Base-by-base conservation (phyloP, 2,797 vertebrate species). In the Cynopterus sphinx region DNA sequence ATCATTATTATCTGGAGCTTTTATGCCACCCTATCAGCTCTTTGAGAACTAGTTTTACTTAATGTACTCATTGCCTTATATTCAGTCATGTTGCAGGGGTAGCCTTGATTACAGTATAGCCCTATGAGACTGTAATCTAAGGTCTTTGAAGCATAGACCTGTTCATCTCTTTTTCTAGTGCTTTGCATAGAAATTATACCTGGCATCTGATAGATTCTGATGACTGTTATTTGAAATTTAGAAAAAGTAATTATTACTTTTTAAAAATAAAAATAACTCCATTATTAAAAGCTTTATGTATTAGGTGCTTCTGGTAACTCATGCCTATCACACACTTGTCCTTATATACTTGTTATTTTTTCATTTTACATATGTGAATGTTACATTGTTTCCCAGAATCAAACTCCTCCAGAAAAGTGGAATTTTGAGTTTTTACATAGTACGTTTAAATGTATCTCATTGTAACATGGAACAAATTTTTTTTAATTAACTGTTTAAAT, bases 231-330 rank as follows among this genome's bases (percentile, higher is more conserved):
- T 89, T 83, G 22, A 71, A 65, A 46, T 43, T 93, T n/a, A 90
- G 79, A 87, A 70, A 91, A 67, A 67, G 16, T 6, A 43, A 36
- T 33, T 13, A 46, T 65, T 89, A 61, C 16, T 6, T 67, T 95
- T 91, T 91, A 43, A 94, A 89, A 85, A 51, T 89, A 87, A 70
- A 77, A 31, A 31, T 65, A 84, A 51, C 15, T 84, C 53, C 22
- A 39, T 93, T 65, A 68, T 73, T 96, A 84, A 87, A 96, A 92
- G 57, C 28, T 70, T 24, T 70, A 43, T 85, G 9, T 90, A 33
- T 75, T 73, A 79, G n/a, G 59, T 61, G 39, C 57, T 77, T 92
- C 28, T 67, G 31, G 3, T 83, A 43, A 94, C 19, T 13, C 6
- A 13, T 57, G 24, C 36, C 33, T 36, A 17, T 79, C 19, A 75